These are phyloP conservation scores for Drosophila punjabiensis DNA, from an alignment of 1,140 invertebrate species.

Conservation along the genomic window DNA sequence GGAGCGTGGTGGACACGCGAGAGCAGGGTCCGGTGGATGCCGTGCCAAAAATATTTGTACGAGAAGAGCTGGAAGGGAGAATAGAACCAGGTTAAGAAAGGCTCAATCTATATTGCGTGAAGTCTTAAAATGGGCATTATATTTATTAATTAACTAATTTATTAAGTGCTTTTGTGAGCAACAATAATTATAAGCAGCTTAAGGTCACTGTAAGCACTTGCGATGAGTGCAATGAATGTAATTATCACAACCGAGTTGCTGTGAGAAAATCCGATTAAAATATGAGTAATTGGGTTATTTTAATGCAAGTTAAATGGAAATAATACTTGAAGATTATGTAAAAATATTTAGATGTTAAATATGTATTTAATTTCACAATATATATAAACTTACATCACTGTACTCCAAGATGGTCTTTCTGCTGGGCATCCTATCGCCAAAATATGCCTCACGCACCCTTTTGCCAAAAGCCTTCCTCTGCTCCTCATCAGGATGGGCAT, in stretches of 20 bases:
- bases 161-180: not conserved
- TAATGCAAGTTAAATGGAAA: not conserved
- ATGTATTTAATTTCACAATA: too few relatives aligned
- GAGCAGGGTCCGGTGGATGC: constrained; percentile 83
- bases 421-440: constrained; percentile 65
- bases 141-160: not conserved
- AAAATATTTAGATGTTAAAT: too few relatives aligned
- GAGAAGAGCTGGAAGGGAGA: constrained; percentile 70
- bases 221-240: not conserved
- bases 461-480: constrained; percentile 68
- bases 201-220: not conserved
- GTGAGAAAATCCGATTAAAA: not conserved
- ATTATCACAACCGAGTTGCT: not conserved
- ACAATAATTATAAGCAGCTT: not conserved
- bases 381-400: constrained; percentile 70
- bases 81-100: not conserved
- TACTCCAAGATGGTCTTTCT: constrained; percentile 75
- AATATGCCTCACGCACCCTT: constrained; percentile 53
- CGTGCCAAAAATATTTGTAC: constrained; percentile 85
- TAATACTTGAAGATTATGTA: too few relatives aligned
- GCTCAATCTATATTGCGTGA: not conserved
- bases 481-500: constrained; percentile 62
- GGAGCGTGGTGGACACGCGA: constrained; percentile 75
- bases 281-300: not conserved
- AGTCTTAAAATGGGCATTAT: not conserved